Base-by-base conservation (phyloP, 2,797 vertebrate genomes). In the Myripristis jacobus region DNA sequence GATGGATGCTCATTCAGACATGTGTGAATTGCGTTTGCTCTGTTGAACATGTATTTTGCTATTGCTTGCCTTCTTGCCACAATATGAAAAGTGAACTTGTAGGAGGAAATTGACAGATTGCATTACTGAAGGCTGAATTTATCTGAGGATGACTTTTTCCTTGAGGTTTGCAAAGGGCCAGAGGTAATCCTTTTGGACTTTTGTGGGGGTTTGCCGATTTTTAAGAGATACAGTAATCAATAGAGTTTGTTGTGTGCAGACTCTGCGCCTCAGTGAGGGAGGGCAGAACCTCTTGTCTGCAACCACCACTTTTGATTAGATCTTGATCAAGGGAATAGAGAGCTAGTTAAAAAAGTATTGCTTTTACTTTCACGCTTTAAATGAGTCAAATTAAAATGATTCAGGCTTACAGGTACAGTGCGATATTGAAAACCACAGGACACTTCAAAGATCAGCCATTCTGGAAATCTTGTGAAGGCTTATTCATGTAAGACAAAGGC, bases 71-170 rank as follows among this genome's bases (percentile, higher is more conserved):
- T n/a, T n/a, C n/a, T n/a, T 87, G 86, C 89, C 90, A 88, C 41
- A 21, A 52, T 87, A 90, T 91, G 70, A 88, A 91, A 89, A 59
- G 74, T 68, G 64, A 83, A 84, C 78, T 75, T 75, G 67, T 78
- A 72, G 80, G 70, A 72, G 80, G 70, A 87, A 84, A 90, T 85
- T 89, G 88, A 88, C 89, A 87, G 85, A 38, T 51, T 54, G 66
- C 82, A 77, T 81, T 77, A 84, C 84, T 91, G 77, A 87, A 87
- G 88, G 88, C 78, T 84, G 81, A 89, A 86, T 78, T 77, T 70
- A 86, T 78, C 78, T 69, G 65, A 80, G 86, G 81, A 84, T 57
- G 79, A 63, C 77, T 84, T 77, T 75, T 82, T 79, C 66, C 59
- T 80, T 78, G 76, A 66, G 48, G 64, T 70, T 18, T 46, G n/a